Conservation (phyloP, 2,888 invertebrate species). For the Andrena fulva region DNA sequence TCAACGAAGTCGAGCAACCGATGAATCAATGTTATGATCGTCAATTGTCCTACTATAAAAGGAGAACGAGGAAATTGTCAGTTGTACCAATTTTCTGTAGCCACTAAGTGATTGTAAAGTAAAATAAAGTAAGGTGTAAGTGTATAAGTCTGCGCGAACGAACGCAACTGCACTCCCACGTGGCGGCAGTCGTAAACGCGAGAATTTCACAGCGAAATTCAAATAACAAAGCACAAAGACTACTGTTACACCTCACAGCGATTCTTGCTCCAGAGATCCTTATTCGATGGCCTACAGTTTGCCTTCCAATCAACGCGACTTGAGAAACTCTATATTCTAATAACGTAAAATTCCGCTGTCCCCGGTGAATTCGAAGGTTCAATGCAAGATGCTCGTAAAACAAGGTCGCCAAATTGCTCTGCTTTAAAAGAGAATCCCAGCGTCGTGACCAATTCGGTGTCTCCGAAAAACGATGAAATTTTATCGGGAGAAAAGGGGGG, state of each 20-base stretch:
- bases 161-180: background rate
- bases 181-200: background rate
- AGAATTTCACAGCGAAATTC: background rate
- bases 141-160: slow-evolving; percentile 1
- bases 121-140: slow-evolving; percentile 11
- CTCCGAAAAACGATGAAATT: slow-evolving; percentile 4
- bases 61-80: slow-evolving; percentile 7
- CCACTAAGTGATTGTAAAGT: slow-evolving; percentile 25
- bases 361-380: slow-evolving; percentile 14
- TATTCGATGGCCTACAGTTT: slow-evolving; percentile 9
- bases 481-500: background rate
- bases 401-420: background rate
- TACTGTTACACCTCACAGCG: background rate
- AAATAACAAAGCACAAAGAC: too few relatives aligned
- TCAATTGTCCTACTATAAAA: slow-evolving; percentile 37
- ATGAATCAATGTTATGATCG: slow-evolving; percentile 1
- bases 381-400: background rate
- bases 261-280: background rate
- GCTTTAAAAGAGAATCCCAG: background rate
- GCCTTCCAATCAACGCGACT: slow-evolving; percentile 40
- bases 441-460: background rate
- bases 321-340: slow-evolving; percentile 21
- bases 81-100: slow-evolving; percentile 33
- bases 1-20: slow-evolving; percentile 10
- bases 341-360: background rate